Conservation (phyloP, 1,140 invertebrate species). For the Megalonaias nervosa region DNA sequence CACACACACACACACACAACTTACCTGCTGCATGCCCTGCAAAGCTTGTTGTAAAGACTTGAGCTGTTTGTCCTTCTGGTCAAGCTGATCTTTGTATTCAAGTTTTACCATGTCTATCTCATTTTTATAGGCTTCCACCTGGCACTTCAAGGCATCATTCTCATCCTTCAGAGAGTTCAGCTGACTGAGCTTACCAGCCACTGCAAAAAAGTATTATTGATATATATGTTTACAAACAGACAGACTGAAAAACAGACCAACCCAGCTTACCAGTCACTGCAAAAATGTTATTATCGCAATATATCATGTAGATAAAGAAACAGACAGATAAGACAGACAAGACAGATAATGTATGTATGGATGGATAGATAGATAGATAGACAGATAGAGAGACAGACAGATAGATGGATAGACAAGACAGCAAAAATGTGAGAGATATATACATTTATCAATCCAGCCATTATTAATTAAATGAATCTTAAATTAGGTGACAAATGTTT, state of each 20-base stretch:
- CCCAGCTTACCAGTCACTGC: background rate
- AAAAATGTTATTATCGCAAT: no score
- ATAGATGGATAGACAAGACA: no score
- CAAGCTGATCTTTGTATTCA: constrained; percentile 76
- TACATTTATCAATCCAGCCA: no score
- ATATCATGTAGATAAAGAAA: no score
- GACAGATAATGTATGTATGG: no score
- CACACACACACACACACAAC: background rate
- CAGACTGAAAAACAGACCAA: background rate
- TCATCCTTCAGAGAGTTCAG: constrained; percentile 79
- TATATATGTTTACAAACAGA: background rate
- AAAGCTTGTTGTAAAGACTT: constrained; percentile 83
- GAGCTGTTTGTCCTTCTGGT: constrained; percentile 82
- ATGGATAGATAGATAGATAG: no score
- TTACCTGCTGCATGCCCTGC: constrained; percentile 83
- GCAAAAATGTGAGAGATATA: no score
- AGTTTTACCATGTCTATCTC: constrained; percentile 81
- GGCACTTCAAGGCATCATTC: constrained; percentile 91
- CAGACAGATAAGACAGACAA: no score
- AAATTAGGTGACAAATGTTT: no score
- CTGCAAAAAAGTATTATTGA: constrained; percentile 7
- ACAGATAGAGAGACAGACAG: no score
- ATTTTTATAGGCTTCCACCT: constrained; percentile 95
- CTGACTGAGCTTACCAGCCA: constrained; percentile 30
- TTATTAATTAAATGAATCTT: no score